A percentile compares a stretch with the other conserved stretches of the same genome.
These are phyloP conservation scores for Amazona vittata DNA, from an alignment of 2,113 vertebrate species.

Conservation along the genomic window DNA sequence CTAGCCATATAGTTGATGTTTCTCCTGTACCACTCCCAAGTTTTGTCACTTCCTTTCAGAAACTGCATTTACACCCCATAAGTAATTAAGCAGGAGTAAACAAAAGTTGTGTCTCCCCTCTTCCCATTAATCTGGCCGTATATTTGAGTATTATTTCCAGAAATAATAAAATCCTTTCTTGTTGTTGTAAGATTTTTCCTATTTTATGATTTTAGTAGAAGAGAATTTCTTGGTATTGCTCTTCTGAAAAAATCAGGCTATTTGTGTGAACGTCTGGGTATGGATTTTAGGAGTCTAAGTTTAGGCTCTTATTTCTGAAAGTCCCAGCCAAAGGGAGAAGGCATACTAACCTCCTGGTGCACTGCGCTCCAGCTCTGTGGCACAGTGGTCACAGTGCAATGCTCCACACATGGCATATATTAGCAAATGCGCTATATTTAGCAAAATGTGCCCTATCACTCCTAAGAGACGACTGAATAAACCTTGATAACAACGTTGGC, in stretches of 20 bases:
- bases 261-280: not conserved
- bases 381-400: not conserved
- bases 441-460: not conserved
- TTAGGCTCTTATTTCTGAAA: not conserved
- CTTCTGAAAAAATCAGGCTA: not conserved
- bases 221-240: not conserved
- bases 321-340: not conserved
- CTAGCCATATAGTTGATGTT: not conserved
- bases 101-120: not conserved
- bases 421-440: slow-evolving; percentile 49
- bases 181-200: not conserved
- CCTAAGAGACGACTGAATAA: slow-evolving; percentile 53
- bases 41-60: not conserved
- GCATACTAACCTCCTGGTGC: not conserved
- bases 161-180: not conserved
- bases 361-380: not conserved
- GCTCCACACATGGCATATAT: not conserved
- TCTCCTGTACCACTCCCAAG: not conserved
- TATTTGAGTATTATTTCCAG: not conserved
- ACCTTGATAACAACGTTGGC: slow-evolving; percentile 59
- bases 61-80: not conserved
- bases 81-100: not conserved
- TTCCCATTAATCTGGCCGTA: not conserved
- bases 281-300: not conserved
- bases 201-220: not conserved